Conservation (phyloP, 2,797 vertebrate species). For the Rachycentron canadum region DNA sequence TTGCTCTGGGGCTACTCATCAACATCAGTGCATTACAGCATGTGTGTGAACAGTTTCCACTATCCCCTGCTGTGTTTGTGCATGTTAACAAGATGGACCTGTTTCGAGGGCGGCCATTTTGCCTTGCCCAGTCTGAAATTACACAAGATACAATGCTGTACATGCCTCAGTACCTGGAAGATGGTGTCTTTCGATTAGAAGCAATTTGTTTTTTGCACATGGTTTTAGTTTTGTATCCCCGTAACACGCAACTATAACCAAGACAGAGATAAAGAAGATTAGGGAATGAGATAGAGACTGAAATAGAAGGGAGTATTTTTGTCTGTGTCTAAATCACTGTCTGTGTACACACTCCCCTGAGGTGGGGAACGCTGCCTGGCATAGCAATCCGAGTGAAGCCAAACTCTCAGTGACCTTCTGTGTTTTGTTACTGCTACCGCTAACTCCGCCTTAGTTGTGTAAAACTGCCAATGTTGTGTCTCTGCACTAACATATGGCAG, state of each 20-base stretch:
- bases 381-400: constrained; percentile 48
- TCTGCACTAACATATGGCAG: constrained; percentile 40
- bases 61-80: constrained; percentile 43
- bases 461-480: constrained; percentile 31
- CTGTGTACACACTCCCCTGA: constrained; percentile 31
- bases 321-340: constrained; percentile 21
- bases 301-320: constrained; percentile 31
- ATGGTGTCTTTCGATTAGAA: constrained; percentile 36
- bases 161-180: constrained; percentile 17
- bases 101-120: constrained; percentile 71
- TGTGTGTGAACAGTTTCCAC: constrained; percentile 21
- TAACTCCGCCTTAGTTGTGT: constrained; percentile 16
- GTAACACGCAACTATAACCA: not conserved
- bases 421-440: constrained; percentile 37
- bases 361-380: constrained; percentile 56
- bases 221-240: constrained; percentile 41
- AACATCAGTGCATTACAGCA: constrained; percentile 27
- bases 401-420: constrained; percentile 62
- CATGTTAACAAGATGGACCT: constrained; percentile 72
- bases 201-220: constrained; percentile 13
- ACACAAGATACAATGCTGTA: constrained; percentile 20
- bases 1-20: constrained; percentile 45
- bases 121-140: constrained; percentile 46
- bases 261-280: constrained; percentile 19
- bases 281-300: constrained; percentile 23